Base-by-base conservation (phyloP, 2,113 vertebrate species). In the Corvus cornix region DNA sequence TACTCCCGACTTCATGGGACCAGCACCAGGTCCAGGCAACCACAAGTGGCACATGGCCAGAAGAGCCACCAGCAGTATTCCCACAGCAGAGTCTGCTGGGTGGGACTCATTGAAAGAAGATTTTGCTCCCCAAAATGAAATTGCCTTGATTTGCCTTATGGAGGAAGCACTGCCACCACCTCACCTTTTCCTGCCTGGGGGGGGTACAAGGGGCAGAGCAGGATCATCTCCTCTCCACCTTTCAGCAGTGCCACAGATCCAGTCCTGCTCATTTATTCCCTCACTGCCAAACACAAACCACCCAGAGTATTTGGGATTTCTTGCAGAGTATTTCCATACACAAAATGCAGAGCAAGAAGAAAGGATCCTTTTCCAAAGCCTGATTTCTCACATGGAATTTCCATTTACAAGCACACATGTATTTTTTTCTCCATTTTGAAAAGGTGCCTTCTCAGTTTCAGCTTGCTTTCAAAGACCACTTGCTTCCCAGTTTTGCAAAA, bases 31-130 rank as follows among this genome's bases (percentile, higher is more conserved):
- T 18, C 35, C 55, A 52, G 20, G 17, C 9, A 70, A 30, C 48
- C 15, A 10, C 13, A 26, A 12, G 7, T 5, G 22, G 22, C 30
- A 46, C 2, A 0, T 4, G 3, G 49, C 30, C 75, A 28, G 30
- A 23, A n/a, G 46, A 69, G 33, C 23, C 63, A 77, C 13, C 31
- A 52, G 67, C 31, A 30, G 28, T 2, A 39, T 19, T 28, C 31
- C 37, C 53, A 39, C 19, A 73, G 68, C 44, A 64, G 23, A 1
- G 5, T 13, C 26, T 39, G 56, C 70, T 46, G 33, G 23, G 27
- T 39, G 33, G 14, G 10, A 28, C 37, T 84, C 46, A 14, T 0
- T 16, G 35, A 56, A 55, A 44, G 21, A 16, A 0, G 2, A 31
- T 11, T 39, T 67, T n/a, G 18, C 18, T 68, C 27, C 59, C 24